Evolutionary conservation across 1,140 invertebrate genomes (phyloP), one percentile per base, ranked within the genome.

Genomic region (Wasmannia auropunctata): DNA sequence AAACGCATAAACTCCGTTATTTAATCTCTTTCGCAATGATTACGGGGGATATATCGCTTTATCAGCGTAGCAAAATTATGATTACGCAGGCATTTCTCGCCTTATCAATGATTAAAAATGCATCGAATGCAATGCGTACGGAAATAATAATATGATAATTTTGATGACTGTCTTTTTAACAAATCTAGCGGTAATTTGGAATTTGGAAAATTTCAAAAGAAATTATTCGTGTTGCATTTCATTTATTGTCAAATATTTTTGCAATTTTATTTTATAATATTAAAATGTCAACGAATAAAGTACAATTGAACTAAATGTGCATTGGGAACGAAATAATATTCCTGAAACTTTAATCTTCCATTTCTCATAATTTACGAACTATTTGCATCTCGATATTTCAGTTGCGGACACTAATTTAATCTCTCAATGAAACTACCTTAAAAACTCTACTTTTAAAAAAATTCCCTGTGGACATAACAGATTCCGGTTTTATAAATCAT

Each of bases 1-100:
- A 93, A 93, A 92, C 91, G 89, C 88, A 91, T 91, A 92, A 93
- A 93, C 91, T 93, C 92, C 80, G 91, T 94, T 94, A 94, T 93
- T 94, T 93, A 93, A 92, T 91, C 89, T 90, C 88, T 90, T 90
- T 90, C 88, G 89, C 89, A 90, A 90, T 88, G 88, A 90, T 90
- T 90, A 90, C 80, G 6, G 37, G 75, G 65, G 75, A 46, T 85
- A 49, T 79, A 76, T 72, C 77, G 63, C 46, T 81, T 72, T 88
- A 89, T 88, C 75, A 54, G 49, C 51, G 19, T 56, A 43, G 40
- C 49, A 19, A 51, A 58, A 1, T 37, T 70, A 46, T 46, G 67
- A 56, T 74, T 72, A 58, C 40, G 37, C 37, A 0, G 1, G 51
- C 14, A 54, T 80, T 80, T 80, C 31, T 54, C 76, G 22, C 16